Base-by-base conservation (phyloP, 2,888 invertebrate genomes). In the Liodrosophila aerea region DNA sequence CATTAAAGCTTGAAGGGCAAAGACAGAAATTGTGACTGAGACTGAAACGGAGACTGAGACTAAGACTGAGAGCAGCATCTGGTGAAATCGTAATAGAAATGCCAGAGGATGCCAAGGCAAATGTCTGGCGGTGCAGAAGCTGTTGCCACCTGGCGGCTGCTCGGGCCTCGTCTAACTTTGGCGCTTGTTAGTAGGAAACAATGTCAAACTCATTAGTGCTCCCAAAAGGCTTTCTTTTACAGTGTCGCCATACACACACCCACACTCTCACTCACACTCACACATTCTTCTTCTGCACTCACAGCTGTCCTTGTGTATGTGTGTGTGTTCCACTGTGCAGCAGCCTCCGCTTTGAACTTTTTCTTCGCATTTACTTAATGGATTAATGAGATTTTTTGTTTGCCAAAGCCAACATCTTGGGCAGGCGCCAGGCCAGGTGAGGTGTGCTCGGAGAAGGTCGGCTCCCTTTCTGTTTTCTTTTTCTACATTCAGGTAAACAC, bases 121-220 rank as follows among this genome's bases (percentile, higher is more conserved):
- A 76, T 73, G 85, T 67, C 65, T 75, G 77, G 65, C 66, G 22
- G 41, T 59, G 69, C 73, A 60, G 58, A 41, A 45, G 63, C 44
- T 41, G 41, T 43, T 40, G 47, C 57, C 44, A 63, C 53, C 61
- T 67, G 53, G 58, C 39, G 36, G 45, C 22, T 53, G 62, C 66
- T 70, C 50, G 60, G 63, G 53, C 72, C 46, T 53, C 70, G 56
- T 51, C 78, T 69, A 75, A 85, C 76, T 85, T 82, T 75, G 83
- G 57, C 69, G 83, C 85, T 80, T 80, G 78, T 80, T 80, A 85
- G 78, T 69, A 78, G 85, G 76, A 86, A 84, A 86, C 84, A 84
- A 86, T 84, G 84, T 84, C 85, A 84, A 84, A 84, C 84, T 84
- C 84, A 84, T 84, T 84, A 84, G 87, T 83, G 87, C 75, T 82